Base-by-base conservation (phyloP, 2,888 invertebrate species). In the Aspidiotus rigidus region DNA sequence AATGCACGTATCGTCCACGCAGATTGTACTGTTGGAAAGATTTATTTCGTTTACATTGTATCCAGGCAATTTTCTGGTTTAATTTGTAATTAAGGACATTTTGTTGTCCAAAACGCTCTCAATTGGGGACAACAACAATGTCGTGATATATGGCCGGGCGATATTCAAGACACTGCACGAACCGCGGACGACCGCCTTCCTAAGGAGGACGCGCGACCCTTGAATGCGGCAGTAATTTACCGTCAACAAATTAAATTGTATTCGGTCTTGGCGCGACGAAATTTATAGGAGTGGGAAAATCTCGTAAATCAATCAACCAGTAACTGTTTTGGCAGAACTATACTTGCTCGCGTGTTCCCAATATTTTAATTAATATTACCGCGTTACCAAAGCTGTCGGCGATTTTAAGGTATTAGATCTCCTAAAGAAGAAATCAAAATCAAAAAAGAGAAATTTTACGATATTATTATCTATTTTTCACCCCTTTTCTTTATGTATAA, bases 71-170 rank as follows among this genome's bases (percentile, higher is more conserved):
- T 60, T 59, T 49, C n/a, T 41, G 28, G 66, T 66, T 57, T 66
- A 66, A 66, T 66, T 66, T 44, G 66, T 59, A 66, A 66, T 66
- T 66, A 66, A 57, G 66, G 66, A 66, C 59, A 66, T 28, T 66
- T 28, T 56, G 44, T 39, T 7, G 59, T 39, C 5, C 59, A 39
- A 59, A 13, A 56, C 56, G 59, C 28, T 59, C 13, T 59, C 13
- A 28, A 16, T 10, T 39, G 16, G 28, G 28, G 16, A 59, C 28
- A 28, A 39, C 59, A 39, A 39, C 59, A 28, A 28, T 28, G 28
- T 39, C 17, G 59, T 59, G 39, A 59, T 59, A 39, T 59, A 59
- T 59, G 59, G 59, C 39, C n/a, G 59, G 59, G 13, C 7, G 59
- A 49, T 49, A 49, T n/a, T 49, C n/a, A 49, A 49, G 49, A 49